Evolutionary conservation across 64 coral and sea anemone species (phyloP).

Genomic region (Montipora cactus): DNA sequence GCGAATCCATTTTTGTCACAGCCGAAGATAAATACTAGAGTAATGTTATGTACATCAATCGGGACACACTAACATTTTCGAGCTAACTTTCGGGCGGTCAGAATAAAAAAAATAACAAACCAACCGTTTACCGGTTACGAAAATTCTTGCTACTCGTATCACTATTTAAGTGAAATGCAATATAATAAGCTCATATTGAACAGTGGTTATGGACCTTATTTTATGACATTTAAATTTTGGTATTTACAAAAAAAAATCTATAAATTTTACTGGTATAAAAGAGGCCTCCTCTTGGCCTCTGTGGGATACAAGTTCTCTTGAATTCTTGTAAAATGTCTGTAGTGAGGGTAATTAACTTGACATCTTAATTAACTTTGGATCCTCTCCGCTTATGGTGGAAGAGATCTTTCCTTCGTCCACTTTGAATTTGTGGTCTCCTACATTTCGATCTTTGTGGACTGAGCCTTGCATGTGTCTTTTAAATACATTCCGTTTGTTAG

Average conservation of each 20-base stretch:
- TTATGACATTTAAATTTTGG: neutral
- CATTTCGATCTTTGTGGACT: neutral
- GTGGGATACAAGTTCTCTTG: neutral
- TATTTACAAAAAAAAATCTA: neutral
- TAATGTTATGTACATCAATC: too few species aligned
- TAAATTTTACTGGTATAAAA: neutral
- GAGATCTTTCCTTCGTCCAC: too few species aligned
- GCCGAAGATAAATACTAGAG: too few species aligned
- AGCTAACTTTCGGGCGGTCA: too few species aligned
- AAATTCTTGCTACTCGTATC: too few species aligned
- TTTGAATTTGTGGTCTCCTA: neutral
- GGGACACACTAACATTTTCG: too few species aligned
- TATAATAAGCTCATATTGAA: neutral
- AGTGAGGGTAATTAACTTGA: neutral
- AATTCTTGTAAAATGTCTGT: neutral
- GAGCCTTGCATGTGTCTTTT: conserved; percentile 9
- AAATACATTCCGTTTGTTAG: neutral
- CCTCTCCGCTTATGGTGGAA: neutral
- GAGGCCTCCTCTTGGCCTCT: neutral
- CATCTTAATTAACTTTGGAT: too few species aligned
- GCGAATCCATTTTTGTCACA: too few species aligned
- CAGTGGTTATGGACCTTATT: neutral
- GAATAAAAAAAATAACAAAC: too few species aligned
- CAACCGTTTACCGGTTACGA: too few species aligned
- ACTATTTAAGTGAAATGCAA: neutral